These are phyloP conservation scores for Drosophila kikkawai DNA, from an alignment of 1,140 invertebrate species.

Conservation along the genomic window DNA sequence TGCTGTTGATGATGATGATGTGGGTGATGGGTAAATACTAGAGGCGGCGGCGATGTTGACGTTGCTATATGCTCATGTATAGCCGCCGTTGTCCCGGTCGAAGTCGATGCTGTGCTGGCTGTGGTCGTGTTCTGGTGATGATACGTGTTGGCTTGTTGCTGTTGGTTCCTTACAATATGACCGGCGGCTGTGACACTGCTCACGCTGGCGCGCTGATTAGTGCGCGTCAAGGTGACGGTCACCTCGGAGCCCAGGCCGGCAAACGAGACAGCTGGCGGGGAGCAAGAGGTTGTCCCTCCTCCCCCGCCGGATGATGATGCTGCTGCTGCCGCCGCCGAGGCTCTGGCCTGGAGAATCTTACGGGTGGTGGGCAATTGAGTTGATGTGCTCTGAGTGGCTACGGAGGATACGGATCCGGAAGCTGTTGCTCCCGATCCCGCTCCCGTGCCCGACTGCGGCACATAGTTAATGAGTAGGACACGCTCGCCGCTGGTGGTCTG, in stretches of 20 bases:
- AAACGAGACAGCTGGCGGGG: conserved; percentile 74
- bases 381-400: conserved; percentile 33
- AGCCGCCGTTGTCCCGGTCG: conserved; percentile 40
- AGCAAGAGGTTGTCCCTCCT: conserved; percentile 16
- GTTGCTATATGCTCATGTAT: conserved; percentile 66
- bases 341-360: conserved; percentile 81
- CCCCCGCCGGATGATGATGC: conserved; percentile 23
- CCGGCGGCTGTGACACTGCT: conserved; percentile 75
- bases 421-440: conserved; percentile 49
- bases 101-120: conserved; percentile 45
- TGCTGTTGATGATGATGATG: conserved; percentile 57
- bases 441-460: conserved; percentile 59
- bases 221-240: conserved; percentile 79
- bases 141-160: conserved; percentile 57
- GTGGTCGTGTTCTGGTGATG: conserved; percentile 65
- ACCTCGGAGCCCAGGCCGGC: conserved; percentile 82
- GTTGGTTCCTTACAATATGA: conserved; percentile 84
- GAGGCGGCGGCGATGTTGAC: conserved; percentile 62
- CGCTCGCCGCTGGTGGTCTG: conserved; percentile 81
- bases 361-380: conserved; percentile 77
- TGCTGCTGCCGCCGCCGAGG: conserved; percentile 62
- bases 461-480: conserved; percentile 82
- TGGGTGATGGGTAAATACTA: conserved; percentile 66
- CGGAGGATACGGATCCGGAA: conserved; percentile 38
- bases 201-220: conserved; percentile 68